A percentile compares a stretch with the other conserved stretches of the same genome.
Evolutionary conservation across 2,113 vertebrate species (phyloP).

Genomic region (Tragelaphus imberbis): DNA sequence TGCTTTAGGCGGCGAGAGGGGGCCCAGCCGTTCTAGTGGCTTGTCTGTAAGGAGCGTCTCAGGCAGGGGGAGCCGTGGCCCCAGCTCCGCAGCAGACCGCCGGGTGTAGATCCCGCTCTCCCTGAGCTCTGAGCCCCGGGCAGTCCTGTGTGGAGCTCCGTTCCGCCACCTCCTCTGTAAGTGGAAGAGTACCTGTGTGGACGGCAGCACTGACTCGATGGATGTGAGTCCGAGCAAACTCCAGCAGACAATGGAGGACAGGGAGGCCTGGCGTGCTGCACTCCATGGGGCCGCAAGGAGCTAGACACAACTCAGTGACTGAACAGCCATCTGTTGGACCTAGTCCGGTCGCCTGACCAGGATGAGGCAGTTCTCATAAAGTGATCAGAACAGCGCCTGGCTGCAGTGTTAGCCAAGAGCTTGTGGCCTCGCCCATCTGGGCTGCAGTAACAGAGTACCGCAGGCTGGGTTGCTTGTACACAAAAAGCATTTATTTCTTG

Average conservation of each 20-base stretch:
- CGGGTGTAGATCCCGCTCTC: neutral
- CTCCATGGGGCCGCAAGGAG: neutral
- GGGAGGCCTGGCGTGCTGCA: neutral
- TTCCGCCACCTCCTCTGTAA: neutral
- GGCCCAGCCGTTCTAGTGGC: neutral
- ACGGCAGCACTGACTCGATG: neutral
- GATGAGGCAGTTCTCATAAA: neutral
- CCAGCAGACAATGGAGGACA: no score
- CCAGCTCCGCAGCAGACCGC: neutral
- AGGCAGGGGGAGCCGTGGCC: neutral
- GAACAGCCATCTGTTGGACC: neutral
- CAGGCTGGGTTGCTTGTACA: no score
- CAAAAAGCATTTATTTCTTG: neutral
- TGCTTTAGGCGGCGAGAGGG: neutral
- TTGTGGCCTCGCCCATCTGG: neutral
- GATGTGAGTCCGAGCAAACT: neutral
- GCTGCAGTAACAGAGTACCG: neutral
- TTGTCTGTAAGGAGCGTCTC: neutral
- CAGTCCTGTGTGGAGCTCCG: accelerated
- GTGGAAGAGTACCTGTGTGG: neutral
- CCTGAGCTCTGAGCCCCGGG: accelerated
- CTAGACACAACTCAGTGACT: neutral
- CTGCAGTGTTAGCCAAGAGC: neutral
- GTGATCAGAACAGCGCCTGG: neutral
- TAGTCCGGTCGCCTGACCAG: accelerated